Evolutionary conservation across 2,113 vertebrate genomes (phyloP).

Genomic region (Phylloscopus trochilus): DNA sequence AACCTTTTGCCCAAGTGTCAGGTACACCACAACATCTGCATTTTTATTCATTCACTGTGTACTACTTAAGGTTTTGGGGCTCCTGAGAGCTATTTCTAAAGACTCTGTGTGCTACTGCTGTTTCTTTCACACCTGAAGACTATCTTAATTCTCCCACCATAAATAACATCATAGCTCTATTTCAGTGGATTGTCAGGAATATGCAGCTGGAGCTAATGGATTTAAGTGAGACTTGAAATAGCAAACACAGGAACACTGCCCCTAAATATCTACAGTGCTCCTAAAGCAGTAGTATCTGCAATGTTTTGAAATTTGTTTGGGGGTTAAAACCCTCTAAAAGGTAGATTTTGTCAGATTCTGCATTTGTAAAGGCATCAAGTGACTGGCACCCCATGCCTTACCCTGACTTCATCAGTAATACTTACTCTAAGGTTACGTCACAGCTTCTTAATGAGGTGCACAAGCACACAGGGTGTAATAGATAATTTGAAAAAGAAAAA

Average conservation of each 20-base stretch:
- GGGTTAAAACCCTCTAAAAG: neutral
- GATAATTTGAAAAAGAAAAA: neutral
- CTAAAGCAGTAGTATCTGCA: neutral
- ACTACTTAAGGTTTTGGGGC: neutral
- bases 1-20: neutral
- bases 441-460: neutral
- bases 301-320: neutral
- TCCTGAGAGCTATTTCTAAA: neutral
- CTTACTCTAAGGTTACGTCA: neutral
- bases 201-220: neutral
- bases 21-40: neutral
- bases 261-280: neutral
- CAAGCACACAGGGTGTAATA: neutral
- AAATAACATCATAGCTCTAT: neutral
- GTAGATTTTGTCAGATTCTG: neutral
- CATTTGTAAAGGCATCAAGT: neutral
- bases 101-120: neutral
- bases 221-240: neutral
- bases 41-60: neutral
- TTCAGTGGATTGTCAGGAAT: neutral
- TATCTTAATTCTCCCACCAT: neutral
- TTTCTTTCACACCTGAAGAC: neutral
- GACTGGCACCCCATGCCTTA: neutral
- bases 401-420: neutral
- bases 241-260: neutral